phyloP scores from a whole-genome alignment of 2,113 vertebrate species.

The Menidia beryllina region DNA sequence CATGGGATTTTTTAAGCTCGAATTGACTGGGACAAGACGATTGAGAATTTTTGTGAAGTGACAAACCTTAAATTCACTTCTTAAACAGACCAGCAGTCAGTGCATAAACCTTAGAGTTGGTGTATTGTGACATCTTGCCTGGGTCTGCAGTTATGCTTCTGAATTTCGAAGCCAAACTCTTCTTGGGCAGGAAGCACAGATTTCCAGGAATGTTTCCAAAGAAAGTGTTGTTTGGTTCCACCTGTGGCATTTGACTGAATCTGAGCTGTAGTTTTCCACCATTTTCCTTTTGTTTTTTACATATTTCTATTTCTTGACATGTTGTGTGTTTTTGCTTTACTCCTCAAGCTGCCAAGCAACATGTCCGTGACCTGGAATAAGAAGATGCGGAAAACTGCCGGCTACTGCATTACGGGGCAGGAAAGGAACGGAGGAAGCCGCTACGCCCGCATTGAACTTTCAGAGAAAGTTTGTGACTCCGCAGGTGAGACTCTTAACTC shows the following conservation, averaged over 20 bases:
- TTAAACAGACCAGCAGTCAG: too few relatives aligned
- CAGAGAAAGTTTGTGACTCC: conserved; percentile 93
- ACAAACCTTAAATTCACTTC: too few relatives aligned
- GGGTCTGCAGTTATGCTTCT: too few relatives aligned
- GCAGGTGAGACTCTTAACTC: conserved; percentile 76
- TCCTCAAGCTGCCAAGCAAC: conserved; percentile 84
- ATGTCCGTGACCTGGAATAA: conserved; percentile 93
- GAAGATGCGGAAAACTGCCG: conserved; percentile 92
- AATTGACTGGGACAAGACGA: too few relatives aligned
- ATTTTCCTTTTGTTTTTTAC: too few relatives aligned
- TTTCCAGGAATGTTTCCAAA: neutral
- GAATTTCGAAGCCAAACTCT: too few relatives aligned
- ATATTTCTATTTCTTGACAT: too few relatives aligned
- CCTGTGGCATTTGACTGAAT: neutral
- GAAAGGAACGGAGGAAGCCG: conserved; percentile 62
- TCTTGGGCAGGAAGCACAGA: too few relatives aligned
- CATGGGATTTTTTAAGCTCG: too few relatives aligned
- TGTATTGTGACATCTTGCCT: too few relatives aligned
- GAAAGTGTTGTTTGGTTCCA: neutral
- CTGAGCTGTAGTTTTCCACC: neutral
- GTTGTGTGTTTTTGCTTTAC: neutral
- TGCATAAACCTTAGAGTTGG: too few relatives aligned
- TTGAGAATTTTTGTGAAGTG: too few relatives aligned
- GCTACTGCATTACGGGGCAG: conserved; percentile 87
- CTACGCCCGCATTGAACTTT: conserved; percentile 89